These are phyloP conservation scores for Pemphigus obesinymphae DNA, from an alignment of 1,140 invertebrate genomes.

Conservation along the genomic window DNA sequence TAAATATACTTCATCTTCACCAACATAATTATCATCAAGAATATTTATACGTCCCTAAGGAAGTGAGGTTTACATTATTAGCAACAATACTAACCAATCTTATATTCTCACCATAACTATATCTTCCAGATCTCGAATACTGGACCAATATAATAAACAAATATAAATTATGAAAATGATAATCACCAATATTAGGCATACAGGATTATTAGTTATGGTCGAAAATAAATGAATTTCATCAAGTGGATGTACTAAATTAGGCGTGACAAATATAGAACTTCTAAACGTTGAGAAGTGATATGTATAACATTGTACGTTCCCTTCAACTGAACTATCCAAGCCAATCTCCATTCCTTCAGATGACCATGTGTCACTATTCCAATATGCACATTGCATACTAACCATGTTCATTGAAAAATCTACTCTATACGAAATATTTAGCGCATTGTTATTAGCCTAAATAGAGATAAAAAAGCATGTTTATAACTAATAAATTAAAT, in stretches of 20 bases:
- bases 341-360: neutral
- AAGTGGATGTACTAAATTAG: constrained; percentile 20
- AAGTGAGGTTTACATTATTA: neutral
- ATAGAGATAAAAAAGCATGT: neutral
- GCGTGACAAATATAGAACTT: constrained; percentile 14
- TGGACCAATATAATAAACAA: neutral
- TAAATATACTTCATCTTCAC: constrained; percentile 42
- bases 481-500: too few relatives aligned
- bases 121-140: neutral
- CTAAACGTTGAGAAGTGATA: constrained; percentile 32
- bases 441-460: neutral
- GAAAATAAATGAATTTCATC: constrained; percentile 42
- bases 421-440: neutral
- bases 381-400: neutral
- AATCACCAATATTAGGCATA: constrained; percentile 20
- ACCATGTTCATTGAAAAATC: neutral
- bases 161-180: neutral
- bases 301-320: neutral
- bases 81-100: too few relatives aligned
- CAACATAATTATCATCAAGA: constrained; percentile 43
- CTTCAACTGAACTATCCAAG: neutral
- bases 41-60: constrained; percentile 26
- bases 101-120: neutral
- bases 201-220: constrained; percentile 36
- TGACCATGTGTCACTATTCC: neutral